Base-by-base conservation (phyloP, 2,888 invertebrate genomes). In the Protophormia terraenovae region DNA sequence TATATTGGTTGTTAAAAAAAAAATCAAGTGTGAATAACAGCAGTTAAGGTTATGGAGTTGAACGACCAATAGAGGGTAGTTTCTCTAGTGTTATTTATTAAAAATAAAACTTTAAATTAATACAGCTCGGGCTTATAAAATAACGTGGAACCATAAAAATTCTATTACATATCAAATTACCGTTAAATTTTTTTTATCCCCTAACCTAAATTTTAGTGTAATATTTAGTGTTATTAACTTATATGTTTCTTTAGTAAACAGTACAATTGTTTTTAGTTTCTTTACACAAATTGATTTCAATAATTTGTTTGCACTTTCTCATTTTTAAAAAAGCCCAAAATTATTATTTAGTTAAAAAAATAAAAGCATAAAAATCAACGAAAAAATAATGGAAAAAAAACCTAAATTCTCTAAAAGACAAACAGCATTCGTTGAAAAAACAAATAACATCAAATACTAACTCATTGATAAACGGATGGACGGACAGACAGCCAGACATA, bases 281-380 rank as follows among this genome's bases (percentile, higher is more conserved):
- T 22, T 14, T 38, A 35, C n/a, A 62, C 38, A 38, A 62, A 62
- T 62, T 35, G 38, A 62, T 53, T 47, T 69, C 55, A 32, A 45
- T 67, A 67, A 45, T 67, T 67, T 77, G 55, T 77, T 77, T 77
- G 77, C 67, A 67, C 77, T 77, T 77, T 77, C 77, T 76, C 76
- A n/a, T 32, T 64, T 66, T 58, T 16, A 8, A 62, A 66, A 45
- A 67, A 29, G 3, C 66, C 0, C n/a, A 58, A 62, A 60, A 58
- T 19, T 3, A 1, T 60, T 60, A 38, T 35, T 71, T 22, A 10
- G n/a, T 55, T 66, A 32, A 22, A 35, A 50, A n/a, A 50, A 22
- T 5, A 47, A 75, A 62, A 53, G 45, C 24, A 67, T 53, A 35
- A 55, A n/a, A 1, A n/a, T n/a, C 5, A 47, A n/a, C 7, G 3